Conservation (phyloP, 2,113 vertebrate genomes). For the Sporophila hypoxantha region DNA sequence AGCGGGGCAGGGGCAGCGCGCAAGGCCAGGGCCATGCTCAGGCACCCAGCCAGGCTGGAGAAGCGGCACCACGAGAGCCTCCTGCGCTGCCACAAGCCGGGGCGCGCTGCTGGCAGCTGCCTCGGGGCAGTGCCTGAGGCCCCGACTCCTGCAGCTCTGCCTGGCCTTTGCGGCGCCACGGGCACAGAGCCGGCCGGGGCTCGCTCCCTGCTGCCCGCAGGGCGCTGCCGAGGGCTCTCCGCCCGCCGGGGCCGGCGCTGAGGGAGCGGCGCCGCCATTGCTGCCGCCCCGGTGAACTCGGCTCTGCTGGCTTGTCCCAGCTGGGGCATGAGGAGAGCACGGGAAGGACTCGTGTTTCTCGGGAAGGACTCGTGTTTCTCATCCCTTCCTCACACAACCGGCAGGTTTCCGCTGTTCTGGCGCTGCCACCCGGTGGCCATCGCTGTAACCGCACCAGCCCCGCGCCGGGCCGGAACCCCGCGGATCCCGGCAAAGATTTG, state of each 20-base stretch:
- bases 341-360: no score
- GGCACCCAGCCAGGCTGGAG: no score
- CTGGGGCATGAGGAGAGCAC: background rate
- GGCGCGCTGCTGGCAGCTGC: no score
- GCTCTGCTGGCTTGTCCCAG: background rate
- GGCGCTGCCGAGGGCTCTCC: background rate
- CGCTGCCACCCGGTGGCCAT: background rate
- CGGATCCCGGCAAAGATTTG: background rate
- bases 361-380: background rate
- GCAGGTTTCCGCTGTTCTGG: background rate
- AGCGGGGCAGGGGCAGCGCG: no score
- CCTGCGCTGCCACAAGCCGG: no score
- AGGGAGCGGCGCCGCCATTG: no score
- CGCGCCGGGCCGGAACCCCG: background rate
- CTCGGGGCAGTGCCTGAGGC: no score
- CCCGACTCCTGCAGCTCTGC: no score
- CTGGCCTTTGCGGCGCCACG: no score
- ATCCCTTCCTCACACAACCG: background rate
- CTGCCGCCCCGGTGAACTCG: background rate
- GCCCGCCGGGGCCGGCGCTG: background rate
- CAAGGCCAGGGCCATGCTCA: no score
- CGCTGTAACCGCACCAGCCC: background rate
- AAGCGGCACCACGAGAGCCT: no score
- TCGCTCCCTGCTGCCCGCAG: background rate
- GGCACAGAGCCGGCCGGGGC: no score